Evolutionary conservation across 2,888 invertebrate species (phyloP).

Genomic region (Eustalomyia histrio): DNA sequence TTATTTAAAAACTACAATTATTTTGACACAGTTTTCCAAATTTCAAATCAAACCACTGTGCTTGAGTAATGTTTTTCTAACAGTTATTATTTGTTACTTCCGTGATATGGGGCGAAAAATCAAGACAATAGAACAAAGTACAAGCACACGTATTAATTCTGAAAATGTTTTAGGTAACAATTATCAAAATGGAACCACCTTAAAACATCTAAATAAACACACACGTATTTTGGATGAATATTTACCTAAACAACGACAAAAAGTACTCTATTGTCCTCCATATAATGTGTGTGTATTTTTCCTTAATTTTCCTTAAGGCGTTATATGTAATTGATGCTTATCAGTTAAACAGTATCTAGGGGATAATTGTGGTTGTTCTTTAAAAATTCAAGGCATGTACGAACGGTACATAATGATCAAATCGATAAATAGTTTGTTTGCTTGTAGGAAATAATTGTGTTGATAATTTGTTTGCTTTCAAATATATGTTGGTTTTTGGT

Average conservation of each 20-base stretch:
- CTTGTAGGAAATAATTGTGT: background rate
- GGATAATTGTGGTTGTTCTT: background rate
- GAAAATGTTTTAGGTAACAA: background rate
- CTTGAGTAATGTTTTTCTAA: background rate
- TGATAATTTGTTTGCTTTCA: background rate
- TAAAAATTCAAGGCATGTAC: background rate
- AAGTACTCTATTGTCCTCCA: conserved; percentile 1
- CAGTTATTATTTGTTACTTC: conserved; percentile 36
- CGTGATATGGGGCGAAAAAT: conserved; percentile 9
- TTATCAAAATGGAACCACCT: background rate
- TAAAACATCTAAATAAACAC: conserved; percentile 3
- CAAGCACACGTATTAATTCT: background rate
- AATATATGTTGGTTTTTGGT: background rate
- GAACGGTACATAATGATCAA: background rate
- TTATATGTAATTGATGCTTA: conserved; percentile 60
- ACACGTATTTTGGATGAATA: background rate
- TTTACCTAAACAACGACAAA: background rate
- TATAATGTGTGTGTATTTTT: background rate
- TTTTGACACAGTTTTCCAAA: too few relatives aligned
- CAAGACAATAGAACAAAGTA: conserved; percentile 10
- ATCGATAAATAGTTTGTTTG: background rate
- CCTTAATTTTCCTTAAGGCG: conserved; percentile 40
- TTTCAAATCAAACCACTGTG: background rate
- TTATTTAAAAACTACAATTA: too few relatives aligned
- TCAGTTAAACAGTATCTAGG: conserved; percentile 34